Evolutionary conservation across 2,888 invertebrate genomes (phyloP).

Genomic region (Heteromurus nitidus): DNA sequence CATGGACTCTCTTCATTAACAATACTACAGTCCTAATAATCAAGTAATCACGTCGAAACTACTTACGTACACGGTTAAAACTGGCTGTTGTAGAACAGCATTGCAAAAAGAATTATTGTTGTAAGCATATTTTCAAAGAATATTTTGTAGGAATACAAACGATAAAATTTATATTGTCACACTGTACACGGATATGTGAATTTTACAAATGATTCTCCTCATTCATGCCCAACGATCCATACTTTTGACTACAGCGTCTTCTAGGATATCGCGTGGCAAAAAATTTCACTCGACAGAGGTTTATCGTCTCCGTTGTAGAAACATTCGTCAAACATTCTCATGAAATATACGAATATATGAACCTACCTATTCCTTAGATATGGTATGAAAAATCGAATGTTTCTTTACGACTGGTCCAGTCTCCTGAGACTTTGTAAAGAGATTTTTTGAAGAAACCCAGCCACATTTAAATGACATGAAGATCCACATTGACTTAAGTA

Average conservation of each 20-base stretch:
- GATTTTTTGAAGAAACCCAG: too few species aligned
- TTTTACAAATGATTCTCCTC: background rate
- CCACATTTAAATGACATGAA: too few species aligned
- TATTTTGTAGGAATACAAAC: background rate
- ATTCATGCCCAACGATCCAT: background rate
- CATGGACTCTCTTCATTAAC: too few species aligned
- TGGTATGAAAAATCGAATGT: constrained; percentile 38
- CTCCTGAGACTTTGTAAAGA: too few species aligned
- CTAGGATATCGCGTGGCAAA: background rate
- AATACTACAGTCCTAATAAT: too few species aligned
- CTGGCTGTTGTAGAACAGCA: background rate
- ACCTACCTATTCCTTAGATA: background rate
- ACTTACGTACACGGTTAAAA: background rate
- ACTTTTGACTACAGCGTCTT: background rate
- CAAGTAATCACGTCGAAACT: too few species aligned
- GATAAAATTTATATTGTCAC: constrained; percentile 30
- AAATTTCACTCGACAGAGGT: background rate
- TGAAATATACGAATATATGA: background rate
- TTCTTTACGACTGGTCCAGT: constrained; percentile 42
- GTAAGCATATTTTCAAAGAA: background rate
- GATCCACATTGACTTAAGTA: too few species aligned
- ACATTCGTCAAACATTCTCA: background rate
- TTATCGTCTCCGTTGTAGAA: constrained; percentile 9
- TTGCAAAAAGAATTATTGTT: background rate
- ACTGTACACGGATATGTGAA: constrained; percentile 30